phyloP scores from a whole-genome alignment of 2,888 invertebrate genomes.

The Palloptera scutellata region DNA sequence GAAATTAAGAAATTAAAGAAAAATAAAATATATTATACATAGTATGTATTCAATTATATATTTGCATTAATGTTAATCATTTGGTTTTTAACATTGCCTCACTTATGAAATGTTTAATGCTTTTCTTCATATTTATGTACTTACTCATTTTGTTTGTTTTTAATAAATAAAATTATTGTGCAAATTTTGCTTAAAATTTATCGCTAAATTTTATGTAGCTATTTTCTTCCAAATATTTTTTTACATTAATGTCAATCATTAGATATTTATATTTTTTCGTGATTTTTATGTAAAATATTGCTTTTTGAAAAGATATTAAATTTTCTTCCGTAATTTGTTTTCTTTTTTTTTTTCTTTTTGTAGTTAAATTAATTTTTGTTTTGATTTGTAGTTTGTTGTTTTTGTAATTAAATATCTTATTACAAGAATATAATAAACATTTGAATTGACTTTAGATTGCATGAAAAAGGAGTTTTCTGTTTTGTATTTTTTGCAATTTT shows the following conservation, averaged over 20 bases:
- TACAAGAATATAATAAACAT: constrained; percentile 24
- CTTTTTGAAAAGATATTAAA: background rate
- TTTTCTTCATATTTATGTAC: background rate
- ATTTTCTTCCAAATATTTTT: background rate
- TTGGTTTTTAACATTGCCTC: background rate
- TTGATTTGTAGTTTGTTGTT: constrained; percentile 6
- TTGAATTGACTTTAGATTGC: constrained; percentile 34
- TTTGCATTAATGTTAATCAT: background rate
- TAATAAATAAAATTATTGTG: background rate
- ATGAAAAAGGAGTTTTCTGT: background rate
- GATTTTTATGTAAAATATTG: background rate
- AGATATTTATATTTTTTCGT: background rate
- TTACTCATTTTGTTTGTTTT: background rate
- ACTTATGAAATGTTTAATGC: background rate
- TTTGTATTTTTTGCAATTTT: background rate
- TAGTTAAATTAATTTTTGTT: background rate
- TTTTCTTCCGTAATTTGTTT: background rate
- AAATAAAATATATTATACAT: no score
- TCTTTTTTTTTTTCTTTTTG: background rate
- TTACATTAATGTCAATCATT: background rate
- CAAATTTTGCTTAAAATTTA: background rate
- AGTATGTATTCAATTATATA: background rate
- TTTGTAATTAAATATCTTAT: constrained; percentile 38
- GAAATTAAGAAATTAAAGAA: no score
- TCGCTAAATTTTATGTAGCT: background rate